Evolutionary conservation across 2,888 invertebrate genomes (phyloP).

Genomic region (Ophion ventricosus): DNA sequence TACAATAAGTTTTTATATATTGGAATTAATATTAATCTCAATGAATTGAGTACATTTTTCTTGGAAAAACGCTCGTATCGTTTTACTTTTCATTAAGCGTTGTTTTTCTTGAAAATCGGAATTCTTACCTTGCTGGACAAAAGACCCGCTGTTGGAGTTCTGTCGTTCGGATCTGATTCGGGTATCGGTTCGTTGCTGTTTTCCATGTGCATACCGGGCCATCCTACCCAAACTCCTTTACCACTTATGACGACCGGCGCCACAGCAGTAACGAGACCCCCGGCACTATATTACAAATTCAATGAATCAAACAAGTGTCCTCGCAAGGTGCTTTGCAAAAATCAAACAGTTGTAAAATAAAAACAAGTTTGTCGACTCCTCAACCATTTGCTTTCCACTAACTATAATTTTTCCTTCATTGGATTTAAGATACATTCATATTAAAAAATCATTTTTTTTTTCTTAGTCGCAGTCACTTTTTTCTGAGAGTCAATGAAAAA

Average conservation of each 20-base stretch:
- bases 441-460: not conserved
- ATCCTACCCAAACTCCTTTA: constrained; percentile 95
- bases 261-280: constrained; percentile 95
- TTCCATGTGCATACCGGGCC: constrained; percentile 94
- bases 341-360: not conserved
- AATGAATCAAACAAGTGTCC: not conserved
- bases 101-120: not conserved
- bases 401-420: not conserved
- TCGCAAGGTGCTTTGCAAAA: not conserved
- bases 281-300: constrained; percentile 87
- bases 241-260: constrained; percentile 95
- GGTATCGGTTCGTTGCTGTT: constrained; percentile 92
- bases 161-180: constrained; percentile 93
- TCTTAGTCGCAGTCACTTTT: not conserved
- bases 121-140: constrained; percentile 90
- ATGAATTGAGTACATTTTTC: not conserved
- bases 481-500: not conserved
- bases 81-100: not conserved
- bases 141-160: constrained; percentile 93
- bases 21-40: not conserved
- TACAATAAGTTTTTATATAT: not conserved
- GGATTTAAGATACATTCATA: not conserved
- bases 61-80: not conserved
- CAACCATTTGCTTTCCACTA: not conserved
- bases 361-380: too few species aligned